Evolutionary conservation across 2,797 vertebrate species (phyloP), one percentile per base, ranked within the genome.

Genomic region (Karalla daura): DNA sequence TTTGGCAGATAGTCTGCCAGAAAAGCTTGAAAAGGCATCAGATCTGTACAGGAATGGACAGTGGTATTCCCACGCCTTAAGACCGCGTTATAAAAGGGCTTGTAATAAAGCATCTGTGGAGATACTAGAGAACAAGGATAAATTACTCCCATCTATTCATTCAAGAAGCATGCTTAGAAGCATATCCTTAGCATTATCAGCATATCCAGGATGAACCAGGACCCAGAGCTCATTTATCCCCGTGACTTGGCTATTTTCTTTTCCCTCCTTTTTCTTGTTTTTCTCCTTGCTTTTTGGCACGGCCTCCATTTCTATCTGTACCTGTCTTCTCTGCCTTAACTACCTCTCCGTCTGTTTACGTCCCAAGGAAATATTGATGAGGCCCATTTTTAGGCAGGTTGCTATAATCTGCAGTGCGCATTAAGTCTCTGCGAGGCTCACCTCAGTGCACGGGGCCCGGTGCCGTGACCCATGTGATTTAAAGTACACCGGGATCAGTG

Each of bases 401-500:
- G 40, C 41, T 64, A n/a, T 32, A 28, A 35, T 52, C 41, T 61
- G 11, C 33, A 2, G n/a, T 32, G 23, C 46, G 24, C 49, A 10
- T 49, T 28, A 51, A 41, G 58, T 65, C 12, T 39, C 47, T 25
- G 49, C 23, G 21, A 28, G 52, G 69, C n/a, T 51, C 28, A 63
- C 45, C 44, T 30, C 60, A 54, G 36, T 33, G 58, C 50, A 40
- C 14, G 2, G 44, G 70, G 74, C 24, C n/a, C 58, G 37, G 55
- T 69, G 27, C 40, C 46, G 43, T 74, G 81, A 88, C 72, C 86
- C 73, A 30, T 66, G 73, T 75, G 69, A 75, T 80, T 65, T 54
- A 65, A 77, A 86, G 83, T 87, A 80, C 78, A 67, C 13, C 5
- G 23, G 44, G 65, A 63, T 64, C 74, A n/a, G 64, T 53, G 70